Percentiles rank a stretch among this genome's conserved stretches.
Evolutionary conservation across 2,888 invertebrate species (phyloP).

Genomic region (Diloba caeruleocephala): DNA sequence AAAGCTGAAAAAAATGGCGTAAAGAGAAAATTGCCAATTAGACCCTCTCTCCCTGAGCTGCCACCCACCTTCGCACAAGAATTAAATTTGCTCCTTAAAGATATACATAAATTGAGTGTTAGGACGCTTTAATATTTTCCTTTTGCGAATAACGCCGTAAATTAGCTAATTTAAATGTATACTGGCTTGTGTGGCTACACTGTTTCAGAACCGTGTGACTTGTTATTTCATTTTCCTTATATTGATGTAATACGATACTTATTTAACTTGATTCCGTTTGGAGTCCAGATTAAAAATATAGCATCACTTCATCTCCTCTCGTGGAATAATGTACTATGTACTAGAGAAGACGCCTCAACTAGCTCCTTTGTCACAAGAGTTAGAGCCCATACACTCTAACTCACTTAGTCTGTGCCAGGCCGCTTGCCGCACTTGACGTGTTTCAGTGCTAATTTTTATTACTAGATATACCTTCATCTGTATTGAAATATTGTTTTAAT

Average conservation of each 20-base stretch:
- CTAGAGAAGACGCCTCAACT: too few relatives aligned
- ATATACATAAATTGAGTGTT: conserved; percentile 83
- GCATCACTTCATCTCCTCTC: too few relatives aligned
- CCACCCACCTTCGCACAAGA: conserved; percentile 65
- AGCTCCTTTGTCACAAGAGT: too few relatives aligned
- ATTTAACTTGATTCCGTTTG: neutral
- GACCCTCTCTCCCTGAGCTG: conserved; percentile 54
- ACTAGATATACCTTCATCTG: too few relatives aligned
- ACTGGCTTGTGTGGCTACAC: conserved; percentile 46
- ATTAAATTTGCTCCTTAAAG: conserved; percentile 84
- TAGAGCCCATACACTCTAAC: too few relatives aligned
- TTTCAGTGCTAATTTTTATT: too few relatives aligned
- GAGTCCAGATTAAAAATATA: too few relatives aligned
- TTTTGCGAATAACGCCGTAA: conserved; percentile 62
- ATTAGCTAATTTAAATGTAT: conserved; percentile 68
- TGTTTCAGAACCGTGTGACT: conserved; percentile 22
- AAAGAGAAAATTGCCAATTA: conserved; percentile 89
- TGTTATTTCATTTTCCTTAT: neutral
- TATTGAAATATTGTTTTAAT: too few relatives aligned
- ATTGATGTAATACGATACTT: neutral
- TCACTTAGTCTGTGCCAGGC: too few relatives aligned
- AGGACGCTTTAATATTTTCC: conserved; percentile 68
- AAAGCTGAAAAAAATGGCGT: conserved; percentile 87
- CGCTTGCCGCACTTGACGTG: too few relatives aligned
- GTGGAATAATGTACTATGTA: too few relatives aligned